These are phyloP conservation scores for Tychaedon coryphoeus DNA, from an alignment of 2,113 vertebrate genomes.

Conservation along the genomic window DNA sequence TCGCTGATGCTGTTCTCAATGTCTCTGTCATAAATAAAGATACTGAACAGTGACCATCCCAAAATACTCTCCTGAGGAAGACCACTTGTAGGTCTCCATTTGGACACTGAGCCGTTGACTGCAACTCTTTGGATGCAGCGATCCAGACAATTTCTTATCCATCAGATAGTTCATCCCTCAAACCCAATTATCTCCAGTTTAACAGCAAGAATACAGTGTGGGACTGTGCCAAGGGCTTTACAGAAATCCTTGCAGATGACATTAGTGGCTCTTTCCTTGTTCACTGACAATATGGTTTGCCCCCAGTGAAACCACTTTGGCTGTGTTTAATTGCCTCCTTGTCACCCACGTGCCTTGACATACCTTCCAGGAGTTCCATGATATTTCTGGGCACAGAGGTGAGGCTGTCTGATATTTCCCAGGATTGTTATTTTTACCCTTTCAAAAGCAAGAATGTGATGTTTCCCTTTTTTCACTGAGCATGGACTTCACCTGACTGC, in stretches of 20 bases:
- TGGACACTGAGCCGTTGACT: background rate
- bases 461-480: background rate
- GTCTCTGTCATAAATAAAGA: background rate
- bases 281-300: background rate
- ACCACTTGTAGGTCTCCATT: background rate
- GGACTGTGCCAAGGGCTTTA: background rate
- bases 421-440: background rate
- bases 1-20: background rate
- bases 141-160: background rate
- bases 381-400: background rate
- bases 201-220: background rate
- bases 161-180: background rate
- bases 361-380: background rate
- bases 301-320: background rate
- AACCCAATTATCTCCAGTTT: background rate
- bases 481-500: background rate
- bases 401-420: background rate
- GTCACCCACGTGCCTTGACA: background rate
- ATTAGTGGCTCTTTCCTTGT: background rate
- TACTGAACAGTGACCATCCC: background rate
- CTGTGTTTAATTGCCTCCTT: background rate
- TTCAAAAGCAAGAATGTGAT: background rate
- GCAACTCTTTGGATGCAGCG: accelerated
- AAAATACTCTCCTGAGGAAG: background rate
- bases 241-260: background rate